Evolutionary conservation across 23 tunicate species (phyloP), one percentile per base, ranked within the genome.

Genomic region (Trididemnum nubilum): DNA sequence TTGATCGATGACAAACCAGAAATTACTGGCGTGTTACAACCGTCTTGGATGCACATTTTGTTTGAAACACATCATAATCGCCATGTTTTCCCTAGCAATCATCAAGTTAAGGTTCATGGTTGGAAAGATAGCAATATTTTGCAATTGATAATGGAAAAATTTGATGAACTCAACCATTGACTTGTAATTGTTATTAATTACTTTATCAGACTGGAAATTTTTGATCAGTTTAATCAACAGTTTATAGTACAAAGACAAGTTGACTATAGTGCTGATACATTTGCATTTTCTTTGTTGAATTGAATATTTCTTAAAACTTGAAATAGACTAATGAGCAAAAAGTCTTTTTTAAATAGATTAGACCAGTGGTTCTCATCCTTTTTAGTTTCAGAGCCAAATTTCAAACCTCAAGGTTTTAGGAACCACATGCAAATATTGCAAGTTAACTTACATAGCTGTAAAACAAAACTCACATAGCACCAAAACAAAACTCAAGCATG

Each of bases 41-140:
- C 79, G 2, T 4, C 7, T 19, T 73, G 79, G 79, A 37, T 4
- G 18, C 79, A 73, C 18, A 2, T 73, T 18, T 44, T 73, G 19
- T 73, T 73, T 73, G 60, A 40, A 73, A 73, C 79, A 21, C 79
- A 73, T 73, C 79, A 73, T 40, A 73, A 73, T 40, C 79, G 79
- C 5, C 79, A 73, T 25, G 24, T 73, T 5, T 25, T 25, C 2
- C 79, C 79, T 9, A 23, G 19, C 2, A 73, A 39, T 21, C 59
- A 33, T 39, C 79, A 73, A 39, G 30, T 73, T 19, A 73, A 73
- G 29, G 34, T 73, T 29, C 19, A 12, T 73, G 79, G 79, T 73
- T 73, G 79, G 79, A 73, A 73, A 40, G 79, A 73, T 59, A 23
- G 22, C 7, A 2, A 31, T 28, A 31, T 34, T 31, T 29, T 69